These are phyloP conservation scores for Hypomesus transpacificus DNA, from an alignment of 2,113 vertebrate species.

Conservation along the genomic window DNA sequence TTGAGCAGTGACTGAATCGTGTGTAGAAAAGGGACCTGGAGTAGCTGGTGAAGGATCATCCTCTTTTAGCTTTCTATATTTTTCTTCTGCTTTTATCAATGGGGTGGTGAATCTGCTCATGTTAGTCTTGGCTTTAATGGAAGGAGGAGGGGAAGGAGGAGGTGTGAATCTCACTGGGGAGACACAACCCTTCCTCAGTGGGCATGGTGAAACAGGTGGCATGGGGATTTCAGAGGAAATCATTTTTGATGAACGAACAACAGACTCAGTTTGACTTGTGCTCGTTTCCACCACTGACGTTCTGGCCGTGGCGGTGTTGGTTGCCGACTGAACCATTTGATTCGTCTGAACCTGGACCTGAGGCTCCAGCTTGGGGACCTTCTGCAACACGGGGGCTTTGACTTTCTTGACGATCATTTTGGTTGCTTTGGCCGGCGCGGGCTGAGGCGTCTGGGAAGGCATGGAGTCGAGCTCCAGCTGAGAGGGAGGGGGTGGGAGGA, in stretches of 20 bases:
- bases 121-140: slow-evolving; percentile 61
- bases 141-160: slow-evolving; percentile 64
- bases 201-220: slow-evolving; percentile 55
- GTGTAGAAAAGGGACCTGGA: slow-evolving; percentile 53
- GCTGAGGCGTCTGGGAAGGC: slow-evolving; percentile 43
- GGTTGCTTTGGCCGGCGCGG: slow-evolving; percentile 60
- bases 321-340: slow-evolving; percentile 36
- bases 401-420: slow-evolving; percentile 67
- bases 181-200: slow-evolving; percentile 58
- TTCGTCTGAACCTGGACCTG: slow-evolving; percentile 49
- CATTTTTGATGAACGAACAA: slow-evolving; percentile 36
- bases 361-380: slow-evolving; percentile 72
- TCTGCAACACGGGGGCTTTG: slow-evolving; percentile 59
- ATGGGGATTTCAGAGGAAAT: slow-evolving; percentile 47
- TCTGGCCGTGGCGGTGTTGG: slow-evolving; percentile 13
- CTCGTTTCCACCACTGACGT: slow-evolving; percentile 39
- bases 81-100: slow-evolving; percentile 88
- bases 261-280: slow-evolving; percentile 39
- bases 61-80: slow-evolving; percentile 74
- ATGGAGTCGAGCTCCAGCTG: slow-evolving; percentile 67
- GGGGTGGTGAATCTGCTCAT: slow-evolving; percentile 83
- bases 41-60: slow-evolving; percentile 64
- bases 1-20: slow-evolving; percentile 58
- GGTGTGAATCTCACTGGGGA: slow-evolving; percentile 75
- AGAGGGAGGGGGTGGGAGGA: slow-evolving; percentile 69